Conservation (phyloP, 2,113 vertebrate genomes). For the Gobiocypris rarus region DNA sequence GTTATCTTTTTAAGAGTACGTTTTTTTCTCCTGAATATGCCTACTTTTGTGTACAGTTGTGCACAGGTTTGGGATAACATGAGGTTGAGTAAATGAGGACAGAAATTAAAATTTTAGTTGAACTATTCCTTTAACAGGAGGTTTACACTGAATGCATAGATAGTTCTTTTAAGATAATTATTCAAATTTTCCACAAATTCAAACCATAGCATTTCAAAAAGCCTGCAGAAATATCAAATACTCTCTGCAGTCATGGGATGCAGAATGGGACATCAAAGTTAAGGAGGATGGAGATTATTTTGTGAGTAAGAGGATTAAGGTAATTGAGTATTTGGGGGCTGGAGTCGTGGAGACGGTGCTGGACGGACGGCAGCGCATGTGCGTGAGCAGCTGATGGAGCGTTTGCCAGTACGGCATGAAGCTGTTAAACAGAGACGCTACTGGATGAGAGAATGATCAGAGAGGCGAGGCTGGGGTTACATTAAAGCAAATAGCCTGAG, state of each 20-base stretch:
- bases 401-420: conserved; percentile 11
- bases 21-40: not conserved
- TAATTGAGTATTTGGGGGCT: conserved; percentile 44
- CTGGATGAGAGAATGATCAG: not conserved
- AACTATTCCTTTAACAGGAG: not conserved
- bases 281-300: conserved; percentile 22
- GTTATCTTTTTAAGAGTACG: not conserved
- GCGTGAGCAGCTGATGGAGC: conserved; percentile 16
- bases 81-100: not conserved
- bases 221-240: not conserved
- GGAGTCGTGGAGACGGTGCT: conserved; percentile 27
- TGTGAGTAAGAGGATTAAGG: conserved; percentile 39
- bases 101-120: not conserved
- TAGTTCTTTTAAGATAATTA: not conserved
- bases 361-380: not conserved
- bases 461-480: not conserved
- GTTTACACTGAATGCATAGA: not conserved
- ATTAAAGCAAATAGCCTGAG: conserved; percentile 9
- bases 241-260: conserved; percentile 18
- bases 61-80: not conserved
- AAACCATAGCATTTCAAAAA: not conserved
- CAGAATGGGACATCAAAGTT: conserved; percentile 45
- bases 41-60: too few species aligned
- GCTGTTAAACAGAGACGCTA: conserved; percentile 14
- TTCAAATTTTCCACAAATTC: not conserved